These are phyloP conservation scores for Propithecus coquereli DNA, from an alignment of 2,113 vertebrate species.

Conservation along the genomic window DNA sequence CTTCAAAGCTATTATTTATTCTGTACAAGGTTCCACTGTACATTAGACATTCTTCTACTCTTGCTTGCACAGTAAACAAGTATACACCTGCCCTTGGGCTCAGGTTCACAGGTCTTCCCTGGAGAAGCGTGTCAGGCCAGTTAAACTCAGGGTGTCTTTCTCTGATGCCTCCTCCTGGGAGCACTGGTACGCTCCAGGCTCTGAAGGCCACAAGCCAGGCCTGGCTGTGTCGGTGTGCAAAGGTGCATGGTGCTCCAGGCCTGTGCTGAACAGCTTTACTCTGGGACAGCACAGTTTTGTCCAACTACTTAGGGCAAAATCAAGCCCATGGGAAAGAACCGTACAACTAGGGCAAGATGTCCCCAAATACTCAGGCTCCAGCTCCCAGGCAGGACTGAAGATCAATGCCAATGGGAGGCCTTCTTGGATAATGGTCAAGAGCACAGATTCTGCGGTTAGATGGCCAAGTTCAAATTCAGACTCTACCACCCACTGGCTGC, in stretches of 20 bases:
- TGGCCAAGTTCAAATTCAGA: background rate
- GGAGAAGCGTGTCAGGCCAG: conserved; percentile 51
- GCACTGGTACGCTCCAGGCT: background rate
- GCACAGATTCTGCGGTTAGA: background rate
- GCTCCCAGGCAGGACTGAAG: conserved; percentile 6
- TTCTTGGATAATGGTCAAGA: background rate
- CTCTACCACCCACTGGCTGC: background rate
- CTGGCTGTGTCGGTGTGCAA: background rate
- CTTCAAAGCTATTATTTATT: conserved; percentile 83
- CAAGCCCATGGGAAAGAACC: background rate
- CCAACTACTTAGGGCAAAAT: background rate
- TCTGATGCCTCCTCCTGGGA: background rate
- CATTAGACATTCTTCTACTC: conserved; percentile 65
- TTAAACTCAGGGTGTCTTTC: conserved; percentile 7
- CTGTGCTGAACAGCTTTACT: background rate
- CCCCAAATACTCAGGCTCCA: background rate
- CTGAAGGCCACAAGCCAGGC: background rate
- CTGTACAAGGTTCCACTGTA: conserved; percentile 79
- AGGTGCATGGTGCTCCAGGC: background rate
- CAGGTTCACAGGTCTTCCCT: conserved; percentile 67
- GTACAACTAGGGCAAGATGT: conserved; percentile 13
- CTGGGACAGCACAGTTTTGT: background rate
- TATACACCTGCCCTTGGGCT: conserved; percentile 65
- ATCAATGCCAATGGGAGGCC: background rate
- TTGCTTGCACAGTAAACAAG: conserved; percentile 89